Evolutionary conservation across 2,888 invertebrate genomes (phyloP), one percentile per base, ranked within the genome.

Genomic region (Branchinecta sandiegonensis): DNA sequence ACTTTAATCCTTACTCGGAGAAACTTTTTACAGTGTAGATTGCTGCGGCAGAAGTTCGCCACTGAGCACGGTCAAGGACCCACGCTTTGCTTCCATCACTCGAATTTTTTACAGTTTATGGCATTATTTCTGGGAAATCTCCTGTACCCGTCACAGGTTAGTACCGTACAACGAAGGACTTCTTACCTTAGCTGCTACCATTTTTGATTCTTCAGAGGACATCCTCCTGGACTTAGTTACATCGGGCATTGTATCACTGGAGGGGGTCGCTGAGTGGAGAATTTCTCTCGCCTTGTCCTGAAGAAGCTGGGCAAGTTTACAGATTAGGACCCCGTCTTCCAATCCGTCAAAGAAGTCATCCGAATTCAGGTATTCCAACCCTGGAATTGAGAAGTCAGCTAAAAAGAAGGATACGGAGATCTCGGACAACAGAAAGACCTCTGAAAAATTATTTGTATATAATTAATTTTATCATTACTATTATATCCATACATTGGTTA

Each of bases 251-350:
- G 63, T 56, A 23, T 56, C 63, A 56, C 63, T 23, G 23, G 63
- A 17, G n/a, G n/a, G 14, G 63, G 63, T 23, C n/a, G 63, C 23
- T n/a, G 46, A 47, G 68, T 65, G 46, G 47, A 85, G 78, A 17
- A 85, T 84, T 67, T 84, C 83, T 74, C 85, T 81, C 12, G 90
- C 90, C 72, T 84, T 84, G 73, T 85, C 85, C 76, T 89, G 87
- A 72, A 92, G 88, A 72, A 88, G 81, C 74, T 86, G 84, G 0
- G 89, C 90, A 75, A 92, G 81, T 76, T 87, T 87, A 77, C 90
- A 92, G 67, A 92, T 80, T 73, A 88, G 83, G 1, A 86, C 89
- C 64, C 92, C 92, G 76, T 89, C 90, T 79, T 91, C 91, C 77
- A 92, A 77, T 71, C 85, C 85, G 73, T 87, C 85, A 77, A 92